Conservation (phyloP, 2,888 invertebrate species). For the Parnassius smintheus region DNA sequence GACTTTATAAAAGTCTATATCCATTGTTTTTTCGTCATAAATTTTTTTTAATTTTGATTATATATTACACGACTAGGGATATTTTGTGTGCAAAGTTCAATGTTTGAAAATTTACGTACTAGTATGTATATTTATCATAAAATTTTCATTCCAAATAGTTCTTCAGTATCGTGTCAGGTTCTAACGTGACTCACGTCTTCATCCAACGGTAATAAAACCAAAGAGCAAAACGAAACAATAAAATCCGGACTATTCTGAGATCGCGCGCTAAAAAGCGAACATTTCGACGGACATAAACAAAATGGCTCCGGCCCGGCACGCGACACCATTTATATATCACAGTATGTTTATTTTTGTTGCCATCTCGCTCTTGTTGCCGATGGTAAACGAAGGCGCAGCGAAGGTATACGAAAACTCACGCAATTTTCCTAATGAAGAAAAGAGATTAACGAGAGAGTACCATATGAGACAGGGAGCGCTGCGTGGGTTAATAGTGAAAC, state of each 20-base stretch:
- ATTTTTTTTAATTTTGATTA: no score
- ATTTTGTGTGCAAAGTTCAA: no score
- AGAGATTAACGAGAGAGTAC: slow-evolving; percentile 81
- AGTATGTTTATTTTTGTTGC: slow-evolving; percentile 76
- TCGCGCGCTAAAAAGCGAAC: slow-evolving; percentile 55
- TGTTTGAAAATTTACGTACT: no score
- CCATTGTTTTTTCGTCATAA: no score
- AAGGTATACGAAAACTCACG: slow-evolving; percentile 61
- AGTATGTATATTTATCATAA: background rate
- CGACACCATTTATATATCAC: slow-evolving; percentile 70
- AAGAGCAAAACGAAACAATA: slow-evolving; percentile 63
- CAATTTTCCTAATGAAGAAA: slow-evolving; percentile 56
- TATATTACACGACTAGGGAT: no score
- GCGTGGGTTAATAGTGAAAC: slow-evolving; percentile 84
- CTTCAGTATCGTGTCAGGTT: slow-evolving; percentile 29
- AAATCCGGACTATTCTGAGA: slow-evolving; percentile 64
- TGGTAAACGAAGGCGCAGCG: slow-evolving; percentile 62
- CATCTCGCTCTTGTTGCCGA: slow-evolving; percentile 70
- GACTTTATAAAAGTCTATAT: no score
- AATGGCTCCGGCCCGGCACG: slow-evolving; percentile 72
- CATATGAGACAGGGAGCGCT: slow-evolving; percentile 85
- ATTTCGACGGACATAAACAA: slow-evolving; percentile 64
- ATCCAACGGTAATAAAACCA: slow-evolving; percentile 38
- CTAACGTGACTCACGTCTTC: slow-evolving; percentile 51
- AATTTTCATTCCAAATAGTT: slow-evolving; percentile 14